Percentiles rank a stretch among this genome's conserved stretches.
Evolutionary conservation across 2,888 invertebrate species (phyloP).

Genomic region (Oscheius sp.): DNA sequence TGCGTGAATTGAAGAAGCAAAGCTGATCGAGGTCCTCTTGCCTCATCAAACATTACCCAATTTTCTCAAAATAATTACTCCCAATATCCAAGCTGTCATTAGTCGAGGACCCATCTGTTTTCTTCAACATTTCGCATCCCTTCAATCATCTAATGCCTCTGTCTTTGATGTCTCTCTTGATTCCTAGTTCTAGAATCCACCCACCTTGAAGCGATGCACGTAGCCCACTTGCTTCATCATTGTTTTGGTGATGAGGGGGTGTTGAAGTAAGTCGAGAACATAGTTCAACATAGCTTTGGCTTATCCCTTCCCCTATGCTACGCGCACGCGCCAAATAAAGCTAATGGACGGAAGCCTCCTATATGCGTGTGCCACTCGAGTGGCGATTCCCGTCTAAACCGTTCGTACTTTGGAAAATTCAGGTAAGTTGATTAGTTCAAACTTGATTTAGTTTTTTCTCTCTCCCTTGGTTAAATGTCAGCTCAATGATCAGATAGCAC

Average conservation of each 20-base stretch:
- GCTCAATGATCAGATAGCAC: neutral
- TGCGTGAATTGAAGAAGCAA: too few relatives aligned
- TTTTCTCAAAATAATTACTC: neutral
- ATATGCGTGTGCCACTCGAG: constrained; percentile 17
- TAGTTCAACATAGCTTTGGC: neutral
- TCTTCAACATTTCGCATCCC: too few relatives aligned
- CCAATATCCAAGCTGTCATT: neutral
- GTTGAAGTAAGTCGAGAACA: neutral
- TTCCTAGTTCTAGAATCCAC: neutral
- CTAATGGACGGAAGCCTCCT: constrained; percentile 29
- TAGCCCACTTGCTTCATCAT: too few relatives aligned
- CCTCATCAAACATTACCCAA: constrained; percentile 21
- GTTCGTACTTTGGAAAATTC: neutral
- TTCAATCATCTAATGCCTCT: neutral
- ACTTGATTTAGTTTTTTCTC: too few relatives aligned
- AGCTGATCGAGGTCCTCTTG: too few relatives aligned
- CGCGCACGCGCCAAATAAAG: constrained; percentile 17
- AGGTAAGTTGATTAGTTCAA: neutral
- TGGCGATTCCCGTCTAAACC: constrained; percentile 5
- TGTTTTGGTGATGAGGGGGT: too few relatives aligned
- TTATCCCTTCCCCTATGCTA: neutral
- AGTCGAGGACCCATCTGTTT: too few relatives aligned
- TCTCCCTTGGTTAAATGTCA: too few relatives aligned
- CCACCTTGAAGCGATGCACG: too few relatives aligned
- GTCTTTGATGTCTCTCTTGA: neutral